Conservation (phyloP, 2,113 vertebrate genomes). For the Verasper variegatus region DNA sequence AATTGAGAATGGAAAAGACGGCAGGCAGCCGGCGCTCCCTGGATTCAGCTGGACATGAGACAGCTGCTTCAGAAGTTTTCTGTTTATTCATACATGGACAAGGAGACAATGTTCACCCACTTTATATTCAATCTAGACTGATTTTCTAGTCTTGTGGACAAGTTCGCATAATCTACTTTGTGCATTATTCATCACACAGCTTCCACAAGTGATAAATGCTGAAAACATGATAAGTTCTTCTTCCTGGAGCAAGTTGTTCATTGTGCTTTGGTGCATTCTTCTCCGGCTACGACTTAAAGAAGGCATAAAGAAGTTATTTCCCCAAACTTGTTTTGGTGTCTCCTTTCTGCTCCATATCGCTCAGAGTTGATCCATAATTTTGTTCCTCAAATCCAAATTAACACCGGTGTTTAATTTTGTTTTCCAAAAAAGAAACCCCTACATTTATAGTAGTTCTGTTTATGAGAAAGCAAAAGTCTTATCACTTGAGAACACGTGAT, state of each 20-base stretch:
- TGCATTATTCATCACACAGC: neutral
- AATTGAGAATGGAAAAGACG: neutral
- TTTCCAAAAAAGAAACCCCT: neutral
- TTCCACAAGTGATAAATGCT: neutral
- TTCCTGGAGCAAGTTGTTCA: neutral
- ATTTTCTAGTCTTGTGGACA: neutral
- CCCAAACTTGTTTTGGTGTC: neutral
- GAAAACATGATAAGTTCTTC: neutral
- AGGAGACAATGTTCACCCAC: too few relatives aligned
- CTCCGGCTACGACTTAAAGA: neutral
- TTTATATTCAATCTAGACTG: neutral
- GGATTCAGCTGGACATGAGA: neutral
- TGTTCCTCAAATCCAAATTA: neutral
- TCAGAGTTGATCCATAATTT: neutral
- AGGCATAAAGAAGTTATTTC: neutral
- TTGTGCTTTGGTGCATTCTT: neutral
- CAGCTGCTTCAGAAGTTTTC: neutral
- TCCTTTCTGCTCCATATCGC: neutral
- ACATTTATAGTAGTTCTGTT: too few relatives aligned
- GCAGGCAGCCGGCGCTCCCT: neutral
- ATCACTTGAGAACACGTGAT: too few relatives aligned
- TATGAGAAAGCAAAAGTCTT: too few relatives aligned
- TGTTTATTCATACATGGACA: neutral
- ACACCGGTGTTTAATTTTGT: too few relatives aligned
- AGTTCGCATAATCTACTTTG: too few relatives aligned